Conservation (phyloP, 30 jellyfish, hydroid and myxozoan species). For the Hydractinia symbiolongicarpus region DNA sequence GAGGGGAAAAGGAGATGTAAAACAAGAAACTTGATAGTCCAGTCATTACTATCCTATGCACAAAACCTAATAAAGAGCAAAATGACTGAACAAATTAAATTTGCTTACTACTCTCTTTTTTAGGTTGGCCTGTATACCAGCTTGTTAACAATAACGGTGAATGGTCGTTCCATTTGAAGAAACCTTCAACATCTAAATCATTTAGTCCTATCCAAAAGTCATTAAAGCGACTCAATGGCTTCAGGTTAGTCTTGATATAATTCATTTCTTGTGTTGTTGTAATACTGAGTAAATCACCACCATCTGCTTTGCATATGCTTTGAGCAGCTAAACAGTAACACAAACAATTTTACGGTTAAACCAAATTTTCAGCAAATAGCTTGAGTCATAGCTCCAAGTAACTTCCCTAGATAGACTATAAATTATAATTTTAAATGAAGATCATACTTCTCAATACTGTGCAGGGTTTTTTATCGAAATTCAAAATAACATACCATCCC, state of each 20-base stretch:
- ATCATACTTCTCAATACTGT: too few relatives aligned
- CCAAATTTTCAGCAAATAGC: too few relatives aligned
- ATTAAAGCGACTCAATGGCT: constrained; percentile 21
- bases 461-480: background rate
- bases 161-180: constrained; percentile 74
- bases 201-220: constrained; percentile 83
- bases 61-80: too few relatives aligned
- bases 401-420: too few relatives aligned
- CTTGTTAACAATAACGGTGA: constrained; percentile 48
- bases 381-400: too few relatives aligned
- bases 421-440: too few relatives aligned
- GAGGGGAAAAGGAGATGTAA: too few relatives aligned
- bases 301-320: constrained; percentile 60
- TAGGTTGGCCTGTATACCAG: constrained; percentile 63
- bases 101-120: constrained; percentile 12
- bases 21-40: too few relatives aligned
- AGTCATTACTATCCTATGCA: too few relatives aligned
- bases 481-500: constrained; percentile 68
- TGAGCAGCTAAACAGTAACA: constrained; percentile 63
- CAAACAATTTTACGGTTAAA: background rate
- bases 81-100: background rate
- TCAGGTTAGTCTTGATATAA: constrained; percentile 13
- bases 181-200: constrained; percentile 48
- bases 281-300: constrained; percentile 72
- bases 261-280: constrained; percentile 38